These are phyloP conservation scores for Acanthosepion esculentum DNA, from an alignment of 2,888 invertebrate genomes.

Conservation along the genomic window DNA sequence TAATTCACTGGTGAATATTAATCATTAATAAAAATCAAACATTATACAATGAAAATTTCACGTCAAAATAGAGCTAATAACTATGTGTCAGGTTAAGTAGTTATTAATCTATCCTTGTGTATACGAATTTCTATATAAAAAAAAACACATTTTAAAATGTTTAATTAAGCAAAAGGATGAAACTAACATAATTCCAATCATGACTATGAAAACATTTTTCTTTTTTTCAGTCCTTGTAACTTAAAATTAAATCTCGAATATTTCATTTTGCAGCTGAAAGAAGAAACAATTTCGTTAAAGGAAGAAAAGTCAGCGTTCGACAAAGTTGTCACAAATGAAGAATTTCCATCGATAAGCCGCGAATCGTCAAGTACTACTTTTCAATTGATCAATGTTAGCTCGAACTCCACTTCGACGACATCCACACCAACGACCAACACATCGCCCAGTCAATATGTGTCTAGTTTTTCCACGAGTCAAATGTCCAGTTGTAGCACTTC, in stretches of 20 bases:
- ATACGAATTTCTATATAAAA: too few species aligned
- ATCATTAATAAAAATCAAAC: too few species aligned
- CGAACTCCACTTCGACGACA: not conserved
- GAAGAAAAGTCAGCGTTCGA: not conserved
- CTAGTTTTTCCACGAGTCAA: not conserved
- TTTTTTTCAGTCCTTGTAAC: not conserved
- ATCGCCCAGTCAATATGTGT: not conserved
- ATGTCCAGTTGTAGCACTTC: conserved; percentile 4
- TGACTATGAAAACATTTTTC: too few species aligned
- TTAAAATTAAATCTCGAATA: not conserved
- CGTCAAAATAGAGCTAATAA: too few species aligned
- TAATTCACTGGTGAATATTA: too few species aligned
- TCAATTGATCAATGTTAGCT: not conserved
- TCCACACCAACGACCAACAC: not conserved
- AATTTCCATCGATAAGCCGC: not conserved
- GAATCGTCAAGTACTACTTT: not conserved
- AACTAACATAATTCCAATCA: too few species aligned
- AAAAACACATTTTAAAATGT: too few species aligned
- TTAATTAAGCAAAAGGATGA: too few species aligned
- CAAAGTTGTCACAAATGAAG: not conserved
- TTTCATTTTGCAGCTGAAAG: not conserved
- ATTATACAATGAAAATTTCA: too few species aligned
- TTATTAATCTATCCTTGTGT: too few species aligned
- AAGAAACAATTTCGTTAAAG: not conserved
- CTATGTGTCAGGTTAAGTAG: too few species aligned